Base-by-base conservation (phyloP, 2,797 vertebrate genomes). In the Crotalus adamanteus region DNA sequence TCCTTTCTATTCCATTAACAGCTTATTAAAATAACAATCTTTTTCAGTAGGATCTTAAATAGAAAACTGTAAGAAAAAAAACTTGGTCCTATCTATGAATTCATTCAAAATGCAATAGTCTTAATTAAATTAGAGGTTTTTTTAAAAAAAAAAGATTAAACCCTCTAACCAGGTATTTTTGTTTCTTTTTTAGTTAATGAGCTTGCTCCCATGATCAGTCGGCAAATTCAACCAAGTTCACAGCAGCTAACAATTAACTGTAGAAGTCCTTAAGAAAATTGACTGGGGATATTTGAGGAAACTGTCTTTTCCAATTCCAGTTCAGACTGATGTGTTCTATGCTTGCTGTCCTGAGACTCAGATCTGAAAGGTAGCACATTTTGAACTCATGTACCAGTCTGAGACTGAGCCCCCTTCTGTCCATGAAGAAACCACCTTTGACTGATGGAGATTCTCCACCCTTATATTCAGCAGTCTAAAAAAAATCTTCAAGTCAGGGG, bases 11-110 rank as follows among this genome's bases (percentile, higher is more conserved):
- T 47, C 92, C 90, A 91, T 90, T 90, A 93, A 90, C 65, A 88
- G 55, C 83, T 93, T 93, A 78, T 78, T 93, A 91, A 90, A 93
- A 91, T 78, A 90, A 88, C 63, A 91, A 20, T 60, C 26, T 87
- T 51, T 22, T 37, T 14, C 20, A 25, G 25, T 63, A 12, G 28
- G 86, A 86, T 55, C 88, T 83, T 90, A 86, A 86, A 65, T 26
- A 90, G 31, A 86, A 92, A 63, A 65, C 16, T 53, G 9, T 53
- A 20, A 65, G 42, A 28, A 16, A 14, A 28, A 28, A 37, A 61
- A 60, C 16, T n/a, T 0, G 86, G 56, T 25, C 2, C 13, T n/a
- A 86, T 90, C 47, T 14, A 63, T 86, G 22, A 31, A 86, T 65
- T 86, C 51, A 90, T 86, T 63, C 78, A 56, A 89, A 86, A 60